A percentile compares a stretch with the other conserved stretches of the same genome.
Conservation (phyloP, 2,113 vertebrate genomes). For the Cottus gobio region DNA sequence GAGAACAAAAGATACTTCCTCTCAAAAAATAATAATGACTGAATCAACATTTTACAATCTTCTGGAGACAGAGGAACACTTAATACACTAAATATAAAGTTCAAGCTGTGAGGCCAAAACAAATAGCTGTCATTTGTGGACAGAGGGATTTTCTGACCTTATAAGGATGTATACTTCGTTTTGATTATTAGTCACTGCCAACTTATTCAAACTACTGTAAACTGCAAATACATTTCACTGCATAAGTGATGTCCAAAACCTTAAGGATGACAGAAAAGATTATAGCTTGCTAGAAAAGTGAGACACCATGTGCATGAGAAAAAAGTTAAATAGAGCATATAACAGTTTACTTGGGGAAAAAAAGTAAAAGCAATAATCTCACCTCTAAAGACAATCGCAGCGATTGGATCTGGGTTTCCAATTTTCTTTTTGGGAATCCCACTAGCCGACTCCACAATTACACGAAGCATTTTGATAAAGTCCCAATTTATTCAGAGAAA, state of each 20-base stretch:
- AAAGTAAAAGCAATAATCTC: constrained; percentile 66
- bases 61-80: neutral
- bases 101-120: neutral
- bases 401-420: constrained; percentile 93
- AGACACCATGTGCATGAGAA: neutral
- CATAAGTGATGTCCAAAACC: neutral
- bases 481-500: neutral
- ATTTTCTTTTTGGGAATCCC: constrained; percentile 93
- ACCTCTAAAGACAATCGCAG: constrained; percentile 92
- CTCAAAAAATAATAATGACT: neutral
- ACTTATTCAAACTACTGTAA: neutral
- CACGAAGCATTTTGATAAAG: constrained; percentile 88
- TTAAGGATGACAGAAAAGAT: neutral
- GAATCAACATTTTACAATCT: neutral
- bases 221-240: neutral
- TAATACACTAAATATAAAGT: neutral
- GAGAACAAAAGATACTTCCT: neutral
- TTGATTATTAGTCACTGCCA: constrained; percentile 33
- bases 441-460: constrained; percentile 90
- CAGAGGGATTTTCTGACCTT: constrained; percentile 54
- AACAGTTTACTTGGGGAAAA: neutral
- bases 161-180: constrained; percentile 58
- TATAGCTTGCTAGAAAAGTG: neutral
- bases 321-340: neutral
- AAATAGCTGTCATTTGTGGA: neutral